Evolutionary conservation across 2,797 vertebrate species (phyloP), one percentile per base, ranked within the genome.

Genomic region (Cuculus canorus): DNA sequence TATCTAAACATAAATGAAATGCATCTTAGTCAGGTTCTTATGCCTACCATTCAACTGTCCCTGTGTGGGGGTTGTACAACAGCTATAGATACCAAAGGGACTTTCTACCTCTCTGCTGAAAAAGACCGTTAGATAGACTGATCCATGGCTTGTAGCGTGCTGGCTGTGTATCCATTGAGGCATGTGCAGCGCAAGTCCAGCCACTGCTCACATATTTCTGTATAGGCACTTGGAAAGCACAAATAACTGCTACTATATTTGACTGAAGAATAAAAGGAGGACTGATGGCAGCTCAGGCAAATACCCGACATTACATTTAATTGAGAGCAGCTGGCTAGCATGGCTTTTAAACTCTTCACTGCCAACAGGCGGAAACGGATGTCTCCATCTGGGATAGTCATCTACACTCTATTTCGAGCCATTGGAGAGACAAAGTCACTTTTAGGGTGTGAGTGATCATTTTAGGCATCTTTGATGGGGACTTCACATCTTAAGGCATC

Each of bases 111-210:
- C 47, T 57, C 41, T 1, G 5, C 16, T 69, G 79, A 45, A 85
- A 37, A 66, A 65, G 45, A 33, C 60, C 63, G 13, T 50, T 7
- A 23, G 60, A n/a, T 43, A 33, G 59, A 50, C 21, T 0, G 4
- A 14, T 56, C 16, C 2, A 0, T 1, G 24, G 28, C 64, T 43
- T 32, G 41, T 30, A 60, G 60, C 41, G 11, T 16, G 19, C 41
- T 45, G 33, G 43, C 7, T 39, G 6, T 0, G 0, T n/a, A 13
- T 48, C 69, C 35, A 9, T 5, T 1, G 8, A 65, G 85, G 35
- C 22, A 9, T 7, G 17, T 4, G 2, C 57, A 33, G 43, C 28
- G 23, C 6, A 33, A 30, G 76, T 53, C 73, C 63, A 93, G 60
- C 37, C 37, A 17, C 82, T 59, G 82, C 78, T 82, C 60, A 30